Evolutionary conservation across 2,888 invertebrate species (phyloP).

Genomic region (Agelastica alni): DNA sequence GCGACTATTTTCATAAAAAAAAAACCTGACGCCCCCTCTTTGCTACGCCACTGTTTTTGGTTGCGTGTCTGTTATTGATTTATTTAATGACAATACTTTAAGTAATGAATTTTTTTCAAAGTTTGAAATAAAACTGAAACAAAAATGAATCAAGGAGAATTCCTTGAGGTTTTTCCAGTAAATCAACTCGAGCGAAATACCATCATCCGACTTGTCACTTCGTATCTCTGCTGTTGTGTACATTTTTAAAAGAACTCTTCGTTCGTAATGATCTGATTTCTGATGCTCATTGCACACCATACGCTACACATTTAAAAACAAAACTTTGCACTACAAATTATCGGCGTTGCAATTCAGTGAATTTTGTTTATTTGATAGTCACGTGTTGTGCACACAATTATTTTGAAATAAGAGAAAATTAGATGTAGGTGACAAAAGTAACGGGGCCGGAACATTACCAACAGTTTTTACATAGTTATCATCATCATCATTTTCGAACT

Average conservation of each 20-base stretch:
- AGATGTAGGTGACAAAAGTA: slow-evolving; percentile 24
- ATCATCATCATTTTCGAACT: slow-evolving; percentile 1
- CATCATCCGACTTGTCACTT: no score
- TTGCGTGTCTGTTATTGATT: no score
- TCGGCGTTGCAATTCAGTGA: slow-evolving; percentile 17
- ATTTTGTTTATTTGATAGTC: slow-evolving; percentile 24
- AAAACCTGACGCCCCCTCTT: no score
- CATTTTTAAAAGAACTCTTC: background rate
- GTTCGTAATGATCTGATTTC: background rate
- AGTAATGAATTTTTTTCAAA: no score
- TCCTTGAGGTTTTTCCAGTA: no score
- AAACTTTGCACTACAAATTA: slow-evolving; percentile 9
- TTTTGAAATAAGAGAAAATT: slow-evolving; percentile 25
- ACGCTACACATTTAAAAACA: background rate
- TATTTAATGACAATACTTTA: no score
- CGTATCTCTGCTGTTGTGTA: no score
- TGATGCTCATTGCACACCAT: background rate
- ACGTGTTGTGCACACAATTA: slow-evolving; percentile 21
- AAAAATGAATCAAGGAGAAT: no score
- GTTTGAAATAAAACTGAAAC: no score
- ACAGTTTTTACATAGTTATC: slow-evolving; percentile 6
- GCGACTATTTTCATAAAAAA: no score
- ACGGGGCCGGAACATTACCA: slow-evolving; percentile 20
- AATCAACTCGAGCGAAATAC: no score
- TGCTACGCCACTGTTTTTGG: no score